Conservation (phyloP, 2,888 invertebrate genomes). For the Scaptomyza flava region DNA sequence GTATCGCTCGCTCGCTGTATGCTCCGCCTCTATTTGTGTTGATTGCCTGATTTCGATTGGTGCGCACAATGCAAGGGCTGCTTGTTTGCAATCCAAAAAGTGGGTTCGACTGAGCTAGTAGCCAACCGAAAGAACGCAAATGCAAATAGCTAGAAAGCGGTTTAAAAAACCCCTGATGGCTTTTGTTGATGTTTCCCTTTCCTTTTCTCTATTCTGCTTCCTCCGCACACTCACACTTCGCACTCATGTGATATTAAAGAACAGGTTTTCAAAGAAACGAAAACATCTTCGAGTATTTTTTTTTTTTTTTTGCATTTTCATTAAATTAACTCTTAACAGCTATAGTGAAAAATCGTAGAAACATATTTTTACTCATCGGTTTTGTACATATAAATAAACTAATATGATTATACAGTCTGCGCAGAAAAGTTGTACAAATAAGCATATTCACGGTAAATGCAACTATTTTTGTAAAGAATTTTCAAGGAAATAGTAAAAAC, state of each 20-base stretch:
- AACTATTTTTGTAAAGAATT: too few relatives aligned
- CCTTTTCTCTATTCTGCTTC: constrained; percentile 13
- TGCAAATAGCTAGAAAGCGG: background rate
- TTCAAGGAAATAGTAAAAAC: too few relatives aligned
- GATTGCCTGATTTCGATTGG: constrained; percentile 32
- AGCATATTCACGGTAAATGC: too few relatives aligned
- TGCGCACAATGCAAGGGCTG: constrained; percentile 14
- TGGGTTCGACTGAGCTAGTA: background rate
- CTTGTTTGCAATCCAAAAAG: background rate
- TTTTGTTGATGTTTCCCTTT: background rate
- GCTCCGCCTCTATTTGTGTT: constrained; percentile 19
- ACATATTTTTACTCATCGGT: background rate
- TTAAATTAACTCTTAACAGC: background rate
- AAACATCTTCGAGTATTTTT: constrained; percentile 10
- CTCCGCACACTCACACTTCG: constrained; percentile 1
- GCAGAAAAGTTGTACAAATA: too few relatives aligned
- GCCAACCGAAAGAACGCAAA: constrained; percentile 25
- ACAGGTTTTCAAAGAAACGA: constrained; percentile 24
- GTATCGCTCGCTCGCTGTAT: background rate
- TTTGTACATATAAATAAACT: background rate
- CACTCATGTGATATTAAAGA: constrained; percentile 1
- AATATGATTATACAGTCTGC: background rate
- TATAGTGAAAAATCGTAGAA: too few relatives aligned
- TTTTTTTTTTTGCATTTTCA: background rate
- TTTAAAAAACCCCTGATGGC: constrained; percentile 13